These are phyloP conservation scores for Amblyraja radiata DNA, from an alignment of 2,797 vertebrate species.

Conservation along the genomic window DNA sequence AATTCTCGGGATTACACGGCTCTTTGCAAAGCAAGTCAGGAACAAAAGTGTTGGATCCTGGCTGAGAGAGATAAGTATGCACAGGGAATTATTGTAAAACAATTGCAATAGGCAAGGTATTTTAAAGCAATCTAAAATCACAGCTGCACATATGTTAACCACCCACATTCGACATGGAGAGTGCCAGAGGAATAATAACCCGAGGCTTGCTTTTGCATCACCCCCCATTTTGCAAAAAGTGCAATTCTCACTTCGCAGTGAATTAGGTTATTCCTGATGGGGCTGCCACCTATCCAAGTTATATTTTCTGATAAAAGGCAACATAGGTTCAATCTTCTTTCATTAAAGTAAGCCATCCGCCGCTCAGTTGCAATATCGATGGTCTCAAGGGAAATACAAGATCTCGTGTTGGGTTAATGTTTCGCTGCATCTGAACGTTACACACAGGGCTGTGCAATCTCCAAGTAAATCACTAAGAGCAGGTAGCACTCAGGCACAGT, in stretches of 20 bases:
- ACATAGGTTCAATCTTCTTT: neutral
- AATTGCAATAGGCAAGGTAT: neutral
- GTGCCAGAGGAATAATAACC: too few relatives aligned
- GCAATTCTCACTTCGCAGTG: too few relatives aligned
- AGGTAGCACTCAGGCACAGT: neutral
- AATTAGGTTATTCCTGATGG: too few relatives aligned
- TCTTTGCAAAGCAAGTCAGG: neutral
- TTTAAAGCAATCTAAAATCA: neutral
- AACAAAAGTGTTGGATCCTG: neutral
- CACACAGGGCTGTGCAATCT: neutral
- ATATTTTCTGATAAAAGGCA: neutral
- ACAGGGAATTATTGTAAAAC: neutral
- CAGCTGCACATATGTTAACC: neutral
- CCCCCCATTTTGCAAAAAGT: too few relatives aligned
- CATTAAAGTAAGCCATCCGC: neutral
- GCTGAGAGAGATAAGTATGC: neutral
- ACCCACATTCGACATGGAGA: too few relatives aligned
- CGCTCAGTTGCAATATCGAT: neutral
- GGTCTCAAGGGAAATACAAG: neutral
- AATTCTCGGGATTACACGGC: neutral
- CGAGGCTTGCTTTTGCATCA: too few relatives aligned
- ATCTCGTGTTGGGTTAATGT: neutral
- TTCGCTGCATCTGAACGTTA: neutral
- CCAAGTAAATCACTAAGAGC: neutral
- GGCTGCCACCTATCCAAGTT: neutral